Evolutionary conservation across 2,888 invertebrate genomes (phyloP).

Genomic region (Julus scanicus): DNA sequence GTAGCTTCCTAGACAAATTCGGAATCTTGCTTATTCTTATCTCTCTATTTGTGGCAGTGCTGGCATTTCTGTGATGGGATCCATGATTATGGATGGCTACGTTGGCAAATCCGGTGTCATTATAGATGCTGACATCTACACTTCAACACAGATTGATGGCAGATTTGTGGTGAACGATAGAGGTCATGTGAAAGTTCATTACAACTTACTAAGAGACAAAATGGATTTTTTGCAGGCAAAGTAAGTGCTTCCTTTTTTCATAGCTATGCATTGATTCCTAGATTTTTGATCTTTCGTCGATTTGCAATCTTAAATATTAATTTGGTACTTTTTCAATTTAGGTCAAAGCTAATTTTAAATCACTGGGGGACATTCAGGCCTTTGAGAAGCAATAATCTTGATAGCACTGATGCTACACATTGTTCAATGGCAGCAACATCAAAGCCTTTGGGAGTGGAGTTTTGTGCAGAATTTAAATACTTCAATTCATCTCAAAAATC

Average conservation of each 20-base stretch:
- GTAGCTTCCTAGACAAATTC: too few species aligned
- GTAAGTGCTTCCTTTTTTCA: neutral
- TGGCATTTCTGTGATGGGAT: slow-evolving; percentile 83
- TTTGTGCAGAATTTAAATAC: slow-evolving; percentile 78
- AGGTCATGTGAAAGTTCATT: slow-evolving; percentile 76
- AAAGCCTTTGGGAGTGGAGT: slow-evolving; percentile 77
- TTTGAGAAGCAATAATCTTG: neutral
- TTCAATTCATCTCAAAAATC: slow-evolving; percentile 76
- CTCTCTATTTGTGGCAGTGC: slow-evolving; percentile 71
- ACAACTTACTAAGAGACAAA: slow-evolving; percentile 84
- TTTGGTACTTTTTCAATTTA: neutral
- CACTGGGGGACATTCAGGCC: slow-evolving; percentile 21
- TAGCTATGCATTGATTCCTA: too few species aligned
- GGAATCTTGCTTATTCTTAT: neutral
- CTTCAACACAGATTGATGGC: slow-evolving; percentile 83
- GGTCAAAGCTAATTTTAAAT: slow-evolving; percentile 45
- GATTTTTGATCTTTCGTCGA: neutral
- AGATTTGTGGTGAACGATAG: slow-evolving; percentile 77
- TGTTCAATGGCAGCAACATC: slow-evolving; percentile 51
- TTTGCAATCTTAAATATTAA: neutral
- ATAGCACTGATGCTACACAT: slow-evolving; percentile 50
- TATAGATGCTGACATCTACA: slow-evolving; percentile 83
- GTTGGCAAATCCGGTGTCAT: slow-evolving; percentile 85
- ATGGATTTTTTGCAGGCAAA: slow-evolving; percentile 74
- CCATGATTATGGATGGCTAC: slow-evolving; percentile 86